Base-by-base conservation (phyloP, 2,888 invertebrate species). In the Zygaena filipendulae region DNA sequence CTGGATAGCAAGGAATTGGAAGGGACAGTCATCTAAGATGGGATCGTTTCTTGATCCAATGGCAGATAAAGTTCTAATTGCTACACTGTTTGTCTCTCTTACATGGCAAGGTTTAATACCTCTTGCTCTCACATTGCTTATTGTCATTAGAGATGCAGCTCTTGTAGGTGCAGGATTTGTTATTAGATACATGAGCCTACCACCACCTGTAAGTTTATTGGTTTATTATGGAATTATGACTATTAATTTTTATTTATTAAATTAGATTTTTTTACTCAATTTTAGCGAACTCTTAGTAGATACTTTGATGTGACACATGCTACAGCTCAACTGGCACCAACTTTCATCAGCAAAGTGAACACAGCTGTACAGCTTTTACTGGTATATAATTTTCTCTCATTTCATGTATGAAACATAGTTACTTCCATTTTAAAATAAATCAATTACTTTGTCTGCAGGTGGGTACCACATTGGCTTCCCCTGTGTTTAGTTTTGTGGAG, bases 31-130 rank as follows among this genome's bases (percentile, higher is more conserved):
- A 12, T 93, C 97, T 13, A 92, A 92, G 58, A 84, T 95, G 55
- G 98, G 98, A 0, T 95, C 95, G 33, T 95, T 97, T 52, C 67
- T 99, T 9, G 98, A 99, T 69, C 98, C 98, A 0, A 85, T 97
- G 81, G 98, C 98, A 2, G 98, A 99, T 63, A 99, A 99, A 80
- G 81, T 97, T 19, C 81, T 99, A 2, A 88, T 98, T 41, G 93
- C 91, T 7, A 91, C 92, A 1, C 71, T 98, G 30, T 95, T 95
- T 51, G 71, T 97, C 27, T 86, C 95, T 0, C 80, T 98, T 36
- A 92, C 96, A 10, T 91, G 90, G 67, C 89, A 90, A 33, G 86
- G 87, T 38, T 72, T 97, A 29, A 90, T 98, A 56, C 97, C 98
- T 23, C 60, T 91, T 21, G 79, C 86, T 32, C 67, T 95, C 24